phyloP scores from a whole-genome alignment of 1,140 invertebrate genomes.

The Triops longicaudatus region DNA sequence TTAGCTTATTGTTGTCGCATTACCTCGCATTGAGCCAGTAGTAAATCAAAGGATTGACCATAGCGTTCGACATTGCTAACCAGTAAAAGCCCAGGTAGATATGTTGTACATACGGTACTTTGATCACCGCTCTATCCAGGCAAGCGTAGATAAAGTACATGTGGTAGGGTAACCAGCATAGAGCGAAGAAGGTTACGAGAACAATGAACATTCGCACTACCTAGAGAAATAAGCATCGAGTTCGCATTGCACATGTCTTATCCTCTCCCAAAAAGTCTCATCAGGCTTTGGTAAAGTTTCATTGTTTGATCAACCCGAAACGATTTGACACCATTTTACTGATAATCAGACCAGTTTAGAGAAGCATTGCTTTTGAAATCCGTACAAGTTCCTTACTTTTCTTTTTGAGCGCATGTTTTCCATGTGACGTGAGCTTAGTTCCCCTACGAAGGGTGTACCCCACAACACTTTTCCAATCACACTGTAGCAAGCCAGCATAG shows the following conservation, averaged over 20 bases:
- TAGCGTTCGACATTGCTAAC: conserved; percentile 84
- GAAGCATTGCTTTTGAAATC: background rate
- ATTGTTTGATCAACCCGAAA: too few relatives aligned
- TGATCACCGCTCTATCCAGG: conserved; percentile 59
- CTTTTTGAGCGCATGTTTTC: conserved; percentile 77
- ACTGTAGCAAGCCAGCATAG: conserved; percentile 78
- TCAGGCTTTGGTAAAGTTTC: too few relatives aligned
- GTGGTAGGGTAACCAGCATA: conserved; percentile 85
- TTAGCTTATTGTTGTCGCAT: background rate
- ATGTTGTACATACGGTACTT: conserved; percentile 65
- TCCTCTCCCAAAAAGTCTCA: too few relatives aligned
- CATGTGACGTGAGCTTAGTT: conserved; percentile 69
- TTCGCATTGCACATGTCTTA: too few relatives aligned
- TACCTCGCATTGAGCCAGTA: conserved; percentile 82
- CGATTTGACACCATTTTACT: conserved; percentile 10
- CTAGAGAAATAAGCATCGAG: conserved; percentile 44
- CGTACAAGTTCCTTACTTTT: conserved; percentile 54
- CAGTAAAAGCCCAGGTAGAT: conserved; percentile 71
- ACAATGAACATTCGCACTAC: conserved; percentile 78
- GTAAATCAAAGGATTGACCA: conserved; percentile 85
- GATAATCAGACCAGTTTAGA: background rate
- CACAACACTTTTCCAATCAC: conserved; percentile 60
- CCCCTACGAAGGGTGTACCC: conserved; percentile 76
- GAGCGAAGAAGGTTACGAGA: conserved; percentile 69
- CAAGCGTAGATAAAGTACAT: conserved; percentile 75